phyloP scores from a whole-genome alignment of 2,113 vertebrate genomes.

The Myrmophylax atrothorax region DNA sequence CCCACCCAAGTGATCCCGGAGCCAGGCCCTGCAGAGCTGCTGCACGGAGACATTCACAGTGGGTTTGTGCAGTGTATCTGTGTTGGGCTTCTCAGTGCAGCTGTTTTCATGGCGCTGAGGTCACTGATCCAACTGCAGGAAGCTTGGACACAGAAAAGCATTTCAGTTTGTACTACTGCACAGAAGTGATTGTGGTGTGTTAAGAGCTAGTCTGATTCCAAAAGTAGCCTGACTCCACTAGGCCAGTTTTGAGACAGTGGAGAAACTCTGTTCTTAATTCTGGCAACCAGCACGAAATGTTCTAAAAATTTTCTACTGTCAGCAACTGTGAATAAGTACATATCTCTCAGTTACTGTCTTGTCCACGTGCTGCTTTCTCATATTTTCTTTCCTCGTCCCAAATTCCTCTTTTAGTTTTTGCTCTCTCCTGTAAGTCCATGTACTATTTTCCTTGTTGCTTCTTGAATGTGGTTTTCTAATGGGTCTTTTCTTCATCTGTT shows the following conservation, averaged over 20 bases:
- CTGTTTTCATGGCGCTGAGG: background rate
- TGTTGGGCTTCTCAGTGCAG: background rate
- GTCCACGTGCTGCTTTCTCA: background rate
- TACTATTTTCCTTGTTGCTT: background rate
- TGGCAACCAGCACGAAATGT: background rate
- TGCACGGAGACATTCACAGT: fast-evolving
- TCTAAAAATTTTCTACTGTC: background rate
- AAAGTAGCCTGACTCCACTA: background rate
- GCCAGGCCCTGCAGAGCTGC: background rate
- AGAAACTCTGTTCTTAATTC: background rate
- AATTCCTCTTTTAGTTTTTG: background rate
- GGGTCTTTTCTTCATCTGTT: background rate
- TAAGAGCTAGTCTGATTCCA: background rate
- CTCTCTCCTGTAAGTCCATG: background rate
- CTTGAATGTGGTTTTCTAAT: background rate
- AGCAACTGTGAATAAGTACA: background rate
- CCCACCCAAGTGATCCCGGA: fast-evolving
- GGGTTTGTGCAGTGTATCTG: background rate
- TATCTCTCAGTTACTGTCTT: background rate
- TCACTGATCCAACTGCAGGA: background rate
- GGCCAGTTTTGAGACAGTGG: background rate
- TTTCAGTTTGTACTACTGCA: background rate
- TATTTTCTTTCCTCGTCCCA: background rate
- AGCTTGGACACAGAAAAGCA: background rate
- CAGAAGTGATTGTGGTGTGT: background rate